Conservation (phyloP, 2,113 vertebrate genomes). For the Todiramphus saurophagus region DNA sequence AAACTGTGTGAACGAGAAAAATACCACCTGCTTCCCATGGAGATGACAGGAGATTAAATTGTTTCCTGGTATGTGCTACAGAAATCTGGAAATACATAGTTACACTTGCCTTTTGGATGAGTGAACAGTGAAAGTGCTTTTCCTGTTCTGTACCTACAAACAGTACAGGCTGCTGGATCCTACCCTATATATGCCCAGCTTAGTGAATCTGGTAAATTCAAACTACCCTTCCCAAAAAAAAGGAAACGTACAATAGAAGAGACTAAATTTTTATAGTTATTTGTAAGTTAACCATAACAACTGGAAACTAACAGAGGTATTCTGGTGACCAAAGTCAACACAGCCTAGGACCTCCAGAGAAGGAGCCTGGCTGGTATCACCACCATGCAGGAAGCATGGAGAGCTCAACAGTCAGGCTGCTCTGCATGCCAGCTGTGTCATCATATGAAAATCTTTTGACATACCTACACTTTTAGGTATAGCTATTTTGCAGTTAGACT, state of each 20-base stretch:
- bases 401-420: not conserved
- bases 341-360: not conserved
- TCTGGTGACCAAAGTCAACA: not conserved
- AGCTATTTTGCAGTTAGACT: not conserved
- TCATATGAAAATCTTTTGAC: not conserved
- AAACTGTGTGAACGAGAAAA: not conserved
- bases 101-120: not conserved
- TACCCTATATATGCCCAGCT: not conserved
- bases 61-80: conserved; percentile 8
- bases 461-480: not conserved
- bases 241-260: not conserved
- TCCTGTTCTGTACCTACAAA: not conserved
- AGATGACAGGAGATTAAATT: not conserved
- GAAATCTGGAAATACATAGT: not conserved
- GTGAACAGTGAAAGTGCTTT: not conserved
- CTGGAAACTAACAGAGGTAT: not conserved
- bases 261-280: not conserved
- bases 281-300: not conserved
- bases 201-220: not conserved
- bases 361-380: not conserved
- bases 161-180: not conserved
- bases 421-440: not conserved
- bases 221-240: not conserved
- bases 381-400: rapidly evolving
- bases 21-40: conserved; percentile 41